Base-by-base conservation (phyloP, 2,888 invertebrate species). In the Marasmarcha lunaedactyla region DNA sequence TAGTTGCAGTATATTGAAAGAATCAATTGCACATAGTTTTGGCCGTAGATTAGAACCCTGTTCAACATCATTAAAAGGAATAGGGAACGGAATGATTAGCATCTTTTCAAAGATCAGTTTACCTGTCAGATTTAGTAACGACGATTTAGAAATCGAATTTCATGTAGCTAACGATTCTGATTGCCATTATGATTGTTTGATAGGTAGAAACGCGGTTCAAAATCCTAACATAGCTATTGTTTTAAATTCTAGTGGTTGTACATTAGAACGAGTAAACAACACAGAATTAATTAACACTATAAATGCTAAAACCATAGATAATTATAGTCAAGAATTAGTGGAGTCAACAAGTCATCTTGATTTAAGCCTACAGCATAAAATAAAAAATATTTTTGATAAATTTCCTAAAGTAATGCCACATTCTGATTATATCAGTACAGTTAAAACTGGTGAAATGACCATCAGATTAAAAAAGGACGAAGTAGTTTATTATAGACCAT, bases 131-230 rank as follows among this genome's bases (percentile, higher is more conserved):
- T 51, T 54, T 43, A 36, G 47, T 1, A 42, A 45, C 3, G 7
- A 50, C 1, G 42, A 42, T 27, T 5, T 54, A 14, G 51, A 52
- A 37, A 15, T 54, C 7, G 47, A 51, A 14, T 36, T 51, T 2
- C 13, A 38, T 35, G 45, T 47, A 10, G 44, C 36, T 4, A 37
- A 36, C 1, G 51, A 53, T 15, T 27, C 1, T 3, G 38, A 45
- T 37, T 44, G 38, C 15, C 7, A 12, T 2, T 47, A 46, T 14
- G 45, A 45, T 36, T 15, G 15, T 11, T 2, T 46, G 9, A 43
- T 45, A 12, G 47, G 43, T 9, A 25, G 41, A 33, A 42, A 48
- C 34, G 38, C 37, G 9, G 15, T 48, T 1, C 5, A 42, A 33
- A 14, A 39, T 14, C 42, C 44, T 3, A 47, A 50, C 20, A 42